phyloP scores from a whole-genome alignment of 92 coral and sea anemone genomes.

The Pocillopora grandis region DNA sequence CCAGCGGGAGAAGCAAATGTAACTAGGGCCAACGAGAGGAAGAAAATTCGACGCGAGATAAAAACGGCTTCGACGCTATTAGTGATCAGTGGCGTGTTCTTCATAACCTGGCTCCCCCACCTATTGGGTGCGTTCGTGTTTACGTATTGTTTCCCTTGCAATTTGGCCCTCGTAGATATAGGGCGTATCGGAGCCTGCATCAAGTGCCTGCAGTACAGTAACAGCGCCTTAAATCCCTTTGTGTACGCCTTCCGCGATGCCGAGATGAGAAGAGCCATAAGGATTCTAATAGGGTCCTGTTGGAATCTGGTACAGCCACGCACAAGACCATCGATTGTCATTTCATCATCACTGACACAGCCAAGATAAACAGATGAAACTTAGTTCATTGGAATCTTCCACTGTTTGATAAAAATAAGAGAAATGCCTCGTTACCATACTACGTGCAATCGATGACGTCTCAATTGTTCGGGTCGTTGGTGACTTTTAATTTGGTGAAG shows the following conservation, averaged over 20 bases:
- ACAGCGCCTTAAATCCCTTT: conserved; percentile 82
- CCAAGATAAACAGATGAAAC: background rate
- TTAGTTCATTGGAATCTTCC: no score
- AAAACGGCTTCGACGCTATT: conserved; percentile 30
- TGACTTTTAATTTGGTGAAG: no score
- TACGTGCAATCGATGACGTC: no score
- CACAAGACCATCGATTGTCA: background rate
- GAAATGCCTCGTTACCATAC: no score
- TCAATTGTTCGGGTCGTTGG: no score
- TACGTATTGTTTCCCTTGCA: conserved; percentile 34
- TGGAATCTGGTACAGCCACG: background rate
- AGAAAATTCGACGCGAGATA: conserved; percentile 27
- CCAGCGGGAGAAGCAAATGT: background rate
- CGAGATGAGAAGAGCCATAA: conserved; percentile 46
- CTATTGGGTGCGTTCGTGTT: conserved; percentile 33
- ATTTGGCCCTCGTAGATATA: conserved; percentile 28
- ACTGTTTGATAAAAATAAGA: no score
- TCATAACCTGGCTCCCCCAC: conserved; percentile 43
- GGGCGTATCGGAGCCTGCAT: conserved; percentile 64
- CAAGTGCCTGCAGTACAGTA: conserved; percentile 74
- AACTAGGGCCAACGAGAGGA: background rate
- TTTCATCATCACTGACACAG: background rate
- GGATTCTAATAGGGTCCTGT: background rate
- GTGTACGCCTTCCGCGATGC: conserved; percentile 80
- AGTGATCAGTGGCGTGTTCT: conserved; percentile 19